Evolutionary conservation across 2,797 vertebrate species (phyloP), one percentile per base, ranked within the genome.

Genomic region (Spizella passerina): DNA sequence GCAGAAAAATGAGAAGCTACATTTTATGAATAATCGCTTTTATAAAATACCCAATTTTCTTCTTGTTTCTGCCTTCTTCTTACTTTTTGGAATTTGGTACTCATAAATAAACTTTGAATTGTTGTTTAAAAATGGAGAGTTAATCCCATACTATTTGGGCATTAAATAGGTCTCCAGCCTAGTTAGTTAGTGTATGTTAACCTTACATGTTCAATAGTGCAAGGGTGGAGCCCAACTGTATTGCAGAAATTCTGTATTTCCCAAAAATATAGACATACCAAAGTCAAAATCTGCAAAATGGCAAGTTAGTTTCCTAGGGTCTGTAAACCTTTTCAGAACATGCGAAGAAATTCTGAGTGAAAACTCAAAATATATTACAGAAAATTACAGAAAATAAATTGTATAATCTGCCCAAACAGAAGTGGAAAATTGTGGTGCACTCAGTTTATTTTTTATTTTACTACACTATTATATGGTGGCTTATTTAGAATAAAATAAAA

Each of bases 341-440:
- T 10, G 1, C 6, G 55, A 36, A 76, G 11, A 32, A 53, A 66
- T 76, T 81, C 49, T 71, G 13, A 76, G 6, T 55, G 47, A 79
- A 90, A 44, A 14, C 5, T 72, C 14, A 21, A 5, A 59, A 39
- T 18, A 2, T 2, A 44, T 38, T n/a, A n/a, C 4, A 14, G 46
- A 43, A 53, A 61, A 65, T 26, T 23, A 32, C 16, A 72, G 38
- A 86, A 68, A 53, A 60, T 4, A 46, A 43, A 7, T 29, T 27
- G 8, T 8, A 2, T 19, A 61, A 16, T 36, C 7, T 73, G 64
- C 46, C 24, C 9, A 47, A 84, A 65, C 6, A 7, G 14, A 64
- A 56, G 12, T 24, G 15, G 46, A 72, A 91, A 79, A 65, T 4
- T 36, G 1, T 14, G 1, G 7, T 70, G 2, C 1, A 1, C 0